Evolutionary conservation across 1,140 invertebrate genomes (phyloP).

Genomic region (Eriosoma lanigerum): DNA sequence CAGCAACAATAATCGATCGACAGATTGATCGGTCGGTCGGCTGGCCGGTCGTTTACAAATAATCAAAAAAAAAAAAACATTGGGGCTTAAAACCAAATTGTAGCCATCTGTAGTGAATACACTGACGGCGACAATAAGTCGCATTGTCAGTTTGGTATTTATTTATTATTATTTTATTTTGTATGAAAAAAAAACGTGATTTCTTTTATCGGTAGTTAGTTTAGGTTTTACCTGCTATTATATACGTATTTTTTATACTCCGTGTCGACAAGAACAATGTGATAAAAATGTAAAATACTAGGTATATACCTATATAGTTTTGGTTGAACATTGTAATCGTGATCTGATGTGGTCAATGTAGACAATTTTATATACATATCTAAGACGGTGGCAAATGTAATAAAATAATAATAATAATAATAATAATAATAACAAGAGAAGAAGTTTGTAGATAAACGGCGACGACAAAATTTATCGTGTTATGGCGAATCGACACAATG

Average conservation of each 20-base stretch:
- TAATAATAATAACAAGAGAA: not conserved
- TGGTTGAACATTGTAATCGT: slow-evolving; percentile 2
- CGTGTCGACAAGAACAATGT: too few relatives aligned
- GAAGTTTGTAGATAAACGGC: not conserved
- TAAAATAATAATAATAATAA: not conserved
- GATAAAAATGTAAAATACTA: too few relatives aligned
- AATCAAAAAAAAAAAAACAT: not conserved
- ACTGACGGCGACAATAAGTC: not conserved
- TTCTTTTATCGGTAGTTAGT: too few relatives aligned
- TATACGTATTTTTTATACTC: not conserved
- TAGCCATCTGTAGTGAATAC: not conserved
- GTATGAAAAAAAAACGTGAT: not conserved
- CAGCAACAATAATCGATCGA: slow-evolving; percentile 1
- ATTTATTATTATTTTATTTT: slow-evolving; percentile 2
- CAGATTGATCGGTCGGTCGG: not conserved
- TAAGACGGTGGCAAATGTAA: not conserved
- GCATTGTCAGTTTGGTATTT: slow-evolving; percentile 9
- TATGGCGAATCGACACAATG: not conserved
- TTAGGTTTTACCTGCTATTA: not conserved
- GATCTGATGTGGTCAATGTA: slow-evolving; percentile 7
- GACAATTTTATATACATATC: not conserved
- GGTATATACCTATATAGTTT: not conserved
- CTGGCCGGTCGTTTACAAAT: slow-evolving; percentile 1
- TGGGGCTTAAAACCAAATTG: not conserved
- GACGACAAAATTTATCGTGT: slow-evolving; percentile 6